These are phyloP conservation scores for Micrastur ruficollis DNA, from an alignment of 2,797 vertebrate genomes.

Conservation along the genomic window DNA sequence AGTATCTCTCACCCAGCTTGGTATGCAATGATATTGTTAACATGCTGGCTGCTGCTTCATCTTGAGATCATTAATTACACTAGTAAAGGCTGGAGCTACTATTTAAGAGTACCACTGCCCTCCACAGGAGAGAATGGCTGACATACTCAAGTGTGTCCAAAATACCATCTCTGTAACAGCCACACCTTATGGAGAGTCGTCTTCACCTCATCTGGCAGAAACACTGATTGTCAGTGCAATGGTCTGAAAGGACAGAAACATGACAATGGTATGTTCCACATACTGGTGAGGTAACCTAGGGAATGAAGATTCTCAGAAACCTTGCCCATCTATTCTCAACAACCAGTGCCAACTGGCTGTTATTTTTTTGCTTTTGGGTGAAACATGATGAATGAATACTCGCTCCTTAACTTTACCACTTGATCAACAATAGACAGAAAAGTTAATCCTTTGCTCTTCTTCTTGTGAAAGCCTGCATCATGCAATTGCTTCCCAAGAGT, in stretches of 20 bases:
- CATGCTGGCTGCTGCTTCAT: neutral
- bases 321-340: neutral
- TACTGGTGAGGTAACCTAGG: neutral
- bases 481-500: neutral
- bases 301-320: neutral
- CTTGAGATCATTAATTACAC: constrained; percentile 14
- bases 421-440: neutral
- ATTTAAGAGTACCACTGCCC: constrained; percentile 48
- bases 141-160: neutral
- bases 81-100: neutral
- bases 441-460: neutral
- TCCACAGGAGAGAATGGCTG: constrained; percentile 38
- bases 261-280: neutral
- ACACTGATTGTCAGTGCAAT: neutral
- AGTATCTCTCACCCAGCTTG: neutral
- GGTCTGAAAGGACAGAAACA: neutral
- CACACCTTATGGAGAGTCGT: neutral
- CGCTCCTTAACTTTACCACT: neutral
- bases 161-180: neutral
- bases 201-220: neutral
- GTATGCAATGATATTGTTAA: neutral
- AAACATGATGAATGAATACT: neutral
- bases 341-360: neutral
- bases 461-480: neutral
- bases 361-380: neutral